These are phyloP conservation scores for Gasterosteus aculeatus DNA, from an alignment of 2,113 vertebrate genomes.

Conservation along the genomic window DNA sequence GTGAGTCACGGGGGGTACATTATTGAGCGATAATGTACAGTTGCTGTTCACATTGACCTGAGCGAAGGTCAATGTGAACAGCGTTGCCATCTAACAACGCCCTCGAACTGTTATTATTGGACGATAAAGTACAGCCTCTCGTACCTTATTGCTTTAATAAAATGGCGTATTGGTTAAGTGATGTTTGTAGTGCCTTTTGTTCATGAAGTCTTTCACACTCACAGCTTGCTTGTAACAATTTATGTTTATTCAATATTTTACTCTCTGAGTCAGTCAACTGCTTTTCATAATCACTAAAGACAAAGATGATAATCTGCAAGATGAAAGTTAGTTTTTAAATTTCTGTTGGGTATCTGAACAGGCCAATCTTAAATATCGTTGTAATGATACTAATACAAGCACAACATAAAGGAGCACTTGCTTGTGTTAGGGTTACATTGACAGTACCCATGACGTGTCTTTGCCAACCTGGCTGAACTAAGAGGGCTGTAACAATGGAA, in stretches of 20 bases:
- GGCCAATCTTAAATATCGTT: not conserved
- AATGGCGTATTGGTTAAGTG: not conserved
- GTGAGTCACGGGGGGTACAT: no score
- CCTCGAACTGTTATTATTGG: no score
- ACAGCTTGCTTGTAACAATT: not conserved
- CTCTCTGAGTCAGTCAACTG: not conserved
- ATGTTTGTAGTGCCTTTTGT: not conserved
- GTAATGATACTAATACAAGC: not conserved
- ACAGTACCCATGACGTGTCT: not conserved
- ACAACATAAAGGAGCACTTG: slow-evolving; percentile 6
- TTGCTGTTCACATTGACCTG: no score
- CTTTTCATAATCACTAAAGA: not conserved
- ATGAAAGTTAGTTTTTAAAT: not conserved
- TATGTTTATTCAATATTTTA: not conserved
- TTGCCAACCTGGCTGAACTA: not conserved
- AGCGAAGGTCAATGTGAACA: no score
- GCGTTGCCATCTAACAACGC: no score
- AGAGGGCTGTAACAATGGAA: not conserved
- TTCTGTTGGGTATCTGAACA: not conserved
- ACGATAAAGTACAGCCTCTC: no score
- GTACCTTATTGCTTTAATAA: not conserved
- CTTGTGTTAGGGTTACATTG: not conserved
- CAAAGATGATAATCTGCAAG: not conserved
- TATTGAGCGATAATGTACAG: no score
- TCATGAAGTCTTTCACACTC: not conserved